Base-by-base conservation (phyloP, 2,113 vertebrate genomes). In the Triplophysa siluroides region DNA sequence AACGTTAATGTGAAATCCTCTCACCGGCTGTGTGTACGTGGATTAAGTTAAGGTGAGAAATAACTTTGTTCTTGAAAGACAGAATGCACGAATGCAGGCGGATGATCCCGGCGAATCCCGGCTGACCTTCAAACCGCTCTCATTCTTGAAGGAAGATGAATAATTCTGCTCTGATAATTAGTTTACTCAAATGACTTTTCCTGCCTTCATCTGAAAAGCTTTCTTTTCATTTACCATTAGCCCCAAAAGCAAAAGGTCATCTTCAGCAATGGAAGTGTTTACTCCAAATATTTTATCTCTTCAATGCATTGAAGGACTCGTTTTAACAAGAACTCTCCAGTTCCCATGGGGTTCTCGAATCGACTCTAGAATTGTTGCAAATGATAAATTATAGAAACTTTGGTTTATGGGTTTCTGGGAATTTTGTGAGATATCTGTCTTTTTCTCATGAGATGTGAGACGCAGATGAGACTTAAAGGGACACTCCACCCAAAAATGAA, bases 161-260 rank as follows among this genome's bases (percentile, higher is more conserved):
- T 73, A 73, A 58, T 58, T 73, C 29, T 41, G 19, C 29, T 73
- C 52, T 56, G 29, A 41, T 38, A 73, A 73, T 41, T 58, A 23
- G 70, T 73, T 73, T 73, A 58, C 52, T 56, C 19, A 71, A 54
- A 71, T 71, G 47, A 71, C 24, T 33, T 56, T 29, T 72, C 52
- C 11, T 69, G 7, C 66, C 24, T 2, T 21, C 43, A 26, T 26
- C 16, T 50, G 29, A 58, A 33, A 29, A 12, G 56, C 41, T 52
- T 43, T 14, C 29, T 43, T 68, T 70, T 50, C 67, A 45, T 79
- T 60, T 61, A 56, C 65, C 65, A 8, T 13, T 29, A 8, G 47
- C 65, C 76, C 14, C 52, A 58, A 73, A 58, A 73, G 12, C 11
- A 1, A 73, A 60, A 41, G 70, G 70, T 58, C 70, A 41, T 33